A percentile compares a stretch with the other conserved stretches of the same genome.
phyloP scores from a whole-genome alignment of 2,113 vertebrate species.

The Sinosuthora webbiana region DNA sequence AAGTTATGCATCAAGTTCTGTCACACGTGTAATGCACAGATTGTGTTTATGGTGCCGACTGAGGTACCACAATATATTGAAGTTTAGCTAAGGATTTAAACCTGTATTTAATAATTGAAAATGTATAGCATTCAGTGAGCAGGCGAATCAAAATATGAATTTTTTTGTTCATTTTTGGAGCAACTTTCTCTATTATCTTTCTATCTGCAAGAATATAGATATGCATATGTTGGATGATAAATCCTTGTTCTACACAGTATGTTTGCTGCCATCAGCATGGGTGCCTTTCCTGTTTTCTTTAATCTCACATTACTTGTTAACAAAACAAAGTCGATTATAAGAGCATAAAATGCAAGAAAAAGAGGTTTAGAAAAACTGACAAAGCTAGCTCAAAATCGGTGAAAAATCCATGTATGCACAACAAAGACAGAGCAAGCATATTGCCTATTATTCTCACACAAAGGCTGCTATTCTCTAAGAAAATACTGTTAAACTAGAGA shows the following conservation, averaged over 20 bases:
- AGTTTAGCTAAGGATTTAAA: not conserved
- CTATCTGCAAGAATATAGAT: not conserved
- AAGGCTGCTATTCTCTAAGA: not conserved
- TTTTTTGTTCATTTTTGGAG: not conserved
- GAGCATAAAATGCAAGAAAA: not conserved
- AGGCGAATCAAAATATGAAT: not conserved
- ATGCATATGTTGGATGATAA: not conserved
- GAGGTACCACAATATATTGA: not conserved
- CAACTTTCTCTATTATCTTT: not conserved
- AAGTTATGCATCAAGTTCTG: not conserved
- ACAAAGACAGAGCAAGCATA: not conserved
- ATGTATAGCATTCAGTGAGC: not conserved
- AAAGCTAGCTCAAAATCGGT: not conserved
- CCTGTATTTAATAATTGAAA: not conserved
- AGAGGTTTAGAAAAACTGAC: not conserved
- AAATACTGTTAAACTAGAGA: not conserved
- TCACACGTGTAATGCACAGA: not conserved
- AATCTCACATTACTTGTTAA: not conserved
- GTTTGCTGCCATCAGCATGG: not conserved
- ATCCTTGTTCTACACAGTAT: not conserved
- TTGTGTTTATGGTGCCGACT: not conserved
- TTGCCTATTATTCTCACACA: not conserved
- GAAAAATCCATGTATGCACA: not conserved
- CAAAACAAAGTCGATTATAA: rapidly evolving
- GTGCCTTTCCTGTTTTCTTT: not conserved